Evolutionary conservation across 2,888 invertebrate species (phyloP).

Genomic region (Eucriotettix oculatus): DNA sequence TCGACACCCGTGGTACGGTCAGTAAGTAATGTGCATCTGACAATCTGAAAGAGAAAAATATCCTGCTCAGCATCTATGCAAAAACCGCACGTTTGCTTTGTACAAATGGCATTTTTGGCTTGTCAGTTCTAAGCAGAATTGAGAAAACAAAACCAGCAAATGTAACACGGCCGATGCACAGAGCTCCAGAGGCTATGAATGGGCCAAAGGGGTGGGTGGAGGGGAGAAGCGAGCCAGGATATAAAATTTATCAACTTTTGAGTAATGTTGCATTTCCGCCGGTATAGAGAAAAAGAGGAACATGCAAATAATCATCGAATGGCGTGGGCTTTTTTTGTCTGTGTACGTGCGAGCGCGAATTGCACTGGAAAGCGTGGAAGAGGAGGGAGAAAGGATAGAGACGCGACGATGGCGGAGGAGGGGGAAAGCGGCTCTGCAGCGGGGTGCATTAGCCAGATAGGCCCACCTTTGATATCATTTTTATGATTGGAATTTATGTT

Average conservation of each 20-base stretch:
- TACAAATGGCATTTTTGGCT: background rate
- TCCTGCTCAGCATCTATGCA: no score
- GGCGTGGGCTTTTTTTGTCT: background rate
- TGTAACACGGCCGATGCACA: no score
- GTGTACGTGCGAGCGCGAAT: background rate
- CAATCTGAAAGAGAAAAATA: no score
- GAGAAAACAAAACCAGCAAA: no score
- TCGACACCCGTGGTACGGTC: no score
- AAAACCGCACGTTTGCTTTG: no score
- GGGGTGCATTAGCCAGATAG: background rate
- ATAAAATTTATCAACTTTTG: constrained; percentile 3
- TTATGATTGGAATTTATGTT: background rate
- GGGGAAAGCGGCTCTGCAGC: background rate
- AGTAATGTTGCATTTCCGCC: constrained; percentile 1
- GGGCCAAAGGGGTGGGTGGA: no score
- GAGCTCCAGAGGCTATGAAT: no score
- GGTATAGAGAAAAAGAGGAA: background rate
- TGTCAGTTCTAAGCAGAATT: background rate
- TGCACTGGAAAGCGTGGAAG: background rate
- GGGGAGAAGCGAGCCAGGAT: background rate
- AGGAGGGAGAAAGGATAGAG: background rate
- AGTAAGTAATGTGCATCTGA: no score
- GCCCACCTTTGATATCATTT: background rate
- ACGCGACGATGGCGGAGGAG: background rate
- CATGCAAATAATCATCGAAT: constrained; percentile 1